Percentiles rank a stretch among this genome's conserved stretches.
Evolutionary conservation across 2,888 invertebrate genomes (phyloP).

Genomic region (Nemapogon koenigi): DNA sequence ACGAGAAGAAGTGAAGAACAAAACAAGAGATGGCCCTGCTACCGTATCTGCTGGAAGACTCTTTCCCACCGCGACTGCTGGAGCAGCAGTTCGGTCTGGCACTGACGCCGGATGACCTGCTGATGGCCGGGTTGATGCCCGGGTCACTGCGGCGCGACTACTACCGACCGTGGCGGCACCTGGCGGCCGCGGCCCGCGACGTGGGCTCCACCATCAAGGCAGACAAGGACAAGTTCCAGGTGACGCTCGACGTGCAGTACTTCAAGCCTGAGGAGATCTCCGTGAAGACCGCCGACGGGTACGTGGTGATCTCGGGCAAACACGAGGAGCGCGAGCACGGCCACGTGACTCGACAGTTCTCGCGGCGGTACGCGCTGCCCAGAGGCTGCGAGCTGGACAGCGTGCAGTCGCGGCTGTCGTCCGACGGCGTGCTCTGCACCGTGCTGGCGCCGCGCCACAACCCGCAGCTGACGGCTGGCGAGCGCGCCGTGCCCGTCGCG

Average conservation of each 20-base stretch:
- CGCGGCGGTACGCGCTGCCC: conserved; percentile 77
- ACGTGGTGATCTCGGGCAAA: conserved; percentile 76
- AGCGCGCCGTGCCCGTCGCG: conserved; percentile 64
- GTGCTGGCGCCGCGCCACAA: conserved; percentile 67
- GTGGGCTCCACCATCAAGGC: conserved; percentile 59
- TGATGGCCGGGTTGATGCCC: not conserved
- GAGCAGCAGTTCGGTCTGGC: too few species aligned
- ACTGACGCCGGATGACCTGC: too few species aligned
- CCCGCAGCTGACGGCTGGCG: conserved; percentile 38
- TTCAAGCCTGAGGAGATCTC: conserved; percentile 77
- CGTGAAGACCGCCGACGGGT: conserved; percentile 76
- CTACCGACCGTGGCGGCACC: conserved; percentile 48
- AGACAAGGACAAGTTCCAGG: conserved; percentile 57
- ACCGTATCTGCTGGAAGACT: too few species aligned
- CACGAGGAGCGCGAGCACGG: conserved; percentile 81
- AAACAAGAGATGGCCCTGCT: too few species aligned
- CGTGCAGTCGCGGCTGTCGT: conserved; percentile 75
- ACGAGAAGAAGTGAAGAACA: too few species aligned
- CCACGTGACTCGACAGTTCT: conserved; percentile 77
- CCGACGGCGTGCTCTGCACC: conserved; percentile 77
- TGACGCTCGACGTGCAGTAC: conserved; percentile 77
- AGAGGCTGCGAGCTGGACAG: conserved; percentile 72
- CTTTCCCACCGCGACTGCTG: too few species aligned
- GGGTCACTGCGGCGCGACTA: conserved; percentile 35
- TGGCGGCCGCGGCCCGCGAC: conserved; percentile 52